Conservation (phyloP, 2,113 vertebrate genomes). For the Balaeniceps rex region DNA sequence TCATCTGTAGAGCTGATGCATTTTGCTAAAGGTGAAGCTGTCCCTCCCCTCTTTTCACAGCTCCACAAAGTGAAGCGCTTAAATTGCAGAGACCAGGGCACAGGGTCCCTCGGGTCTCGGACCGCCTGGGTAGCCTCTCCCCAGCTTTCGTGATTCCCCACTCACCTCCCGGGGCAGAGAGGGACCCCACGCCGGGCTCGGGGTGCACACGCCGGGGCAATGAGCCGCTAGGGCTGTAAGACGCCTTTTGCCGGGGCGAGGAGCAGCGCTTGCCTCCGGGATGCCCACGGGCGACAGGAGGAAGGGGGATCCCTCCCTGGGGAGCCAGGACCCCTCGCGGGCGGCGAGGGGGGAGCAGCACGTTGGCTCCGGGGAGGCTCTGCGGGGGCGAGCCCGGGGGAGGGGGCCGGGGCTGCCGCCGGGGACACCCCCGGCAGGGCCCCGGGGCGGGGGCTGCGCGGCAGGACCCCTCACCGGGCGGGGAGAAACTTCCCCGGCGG, state of each 20-base stretch:
- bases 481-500: not conserved
- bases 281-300: not conserved
- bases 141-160: not conserved
- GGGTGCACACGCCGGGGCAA: not conserved
- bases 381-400: not conserved
- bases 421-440: fast-evolving
- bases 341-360: not conserved
- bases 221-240: not conserved
- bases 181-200: not conserved
- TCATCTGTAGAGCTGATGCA: not conserved
- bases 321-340: not conserved
- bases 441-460: fast-evolving
- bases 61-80: fast-evolving
- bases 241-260: not conserved
- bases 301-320: not conserved
- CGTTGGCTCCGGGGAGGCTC: not conserved
- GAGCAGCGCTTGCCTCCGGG: not conserved
- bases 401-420: not conserved
- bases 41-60: not conserved
- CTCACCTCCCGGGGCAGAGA: not conserved
- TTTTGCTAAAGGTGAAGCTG: not conserved
- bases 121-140: not conserved
- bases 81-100: too few relatives aligned
- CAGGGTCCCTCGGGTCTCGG: not conserved
- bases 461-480: not conserved